These are phyloP conservation scores for Pollimyrus isidori DNA, from an alignment of 2,113 vertebrate species.

Conservation along the genomic window DNA sequence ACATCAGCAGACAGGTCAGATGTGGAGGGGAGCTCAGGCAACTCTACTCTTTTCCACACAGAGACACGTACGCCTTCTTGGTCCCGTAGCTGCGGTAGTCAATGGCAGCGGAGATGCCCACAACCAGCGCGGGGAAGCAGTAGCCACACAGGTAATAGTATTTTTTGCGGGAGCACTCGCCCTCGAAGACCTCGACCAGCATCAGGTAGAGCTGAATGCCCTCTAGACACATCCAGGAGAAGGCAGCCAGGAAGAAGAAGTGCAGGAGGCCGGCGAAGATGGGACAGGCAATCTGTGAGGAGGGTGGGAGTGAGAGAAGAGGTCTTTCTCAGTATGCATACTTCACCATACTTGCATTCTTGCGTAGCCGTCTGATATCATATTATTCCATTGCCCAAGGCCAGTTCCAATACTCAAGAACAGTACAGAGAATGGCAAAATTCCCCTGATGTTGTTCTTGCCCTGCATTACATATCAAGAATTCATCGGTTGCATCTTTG, in stretches of 20 bases:
- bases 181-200: conserved; percentile 86
- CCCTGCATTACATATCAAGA: too few species aligned
- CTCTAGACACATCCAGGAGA: conserved; percentile 90
- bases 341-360: not conserved
- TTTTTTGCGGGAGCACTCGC: conserved; percentile 82
- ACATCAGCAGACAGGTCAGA: conserved; percentile 80
- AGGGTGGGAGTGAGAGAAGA: not conserved
- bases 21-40: conserved; percentile 59
- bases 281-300: conserved; percentile 75
- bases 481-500: too few species aligned
- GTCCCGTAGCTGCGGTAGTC: conserved; percentile 93
- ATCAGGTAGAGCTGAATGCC: conserved; percentile 87
- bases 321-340: not conserved
- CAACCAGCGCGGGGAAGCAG: conserved; percentile 84
- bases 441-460: too few species aligned
- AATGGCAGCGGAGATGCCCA: conserved; percentile 82
- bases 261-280: conserved; percentile 85
- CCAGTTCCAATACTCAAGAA: too few species aligned
- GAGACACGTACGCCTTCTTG: conserved; percentile 78
- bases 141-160: conserved; percentile 91
- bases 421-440: too few species aligned
- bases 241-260: conserved; percentile 89
- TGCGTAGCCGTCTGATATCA: too few species aligned
- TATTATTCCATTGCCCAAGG: not conserved
- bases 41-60: not conserved